Evolutionary conservation across 2,113 vertebrate species (phyloP).

Genomic region (Indicator maculatus): DNA sequence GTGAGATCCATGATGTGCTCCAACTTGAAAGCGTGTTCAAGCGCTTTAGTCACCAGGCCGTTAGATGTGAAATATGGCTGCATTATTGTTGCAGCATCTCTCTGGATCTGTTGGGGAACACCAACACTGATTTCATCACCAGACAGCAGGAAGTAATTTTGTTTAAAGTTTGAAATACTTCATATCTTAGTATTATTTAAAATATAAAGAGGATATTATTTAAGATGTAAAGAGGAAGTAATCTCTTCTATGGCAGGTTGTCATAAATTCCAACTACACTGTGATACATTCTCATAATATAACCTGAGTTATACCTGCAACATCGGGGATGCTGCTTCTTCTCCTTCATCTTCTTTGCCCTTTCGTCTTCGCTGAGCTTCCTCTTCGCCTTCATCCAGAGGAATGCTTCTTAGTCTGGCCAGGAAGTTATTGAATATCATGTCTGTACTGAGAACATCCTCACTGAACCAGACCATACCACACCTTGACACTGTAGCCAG

Average conservation of each 20-base stretch:
- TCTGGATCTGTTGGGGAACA: slow-evolving; percentile 85
- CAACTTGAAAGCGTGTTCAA: slow-evolving; percentile 94
- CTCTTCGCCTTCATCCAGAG: slow-evolving; percentile 96
- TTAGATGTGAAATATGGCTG: slow-evolving; percentile 97
- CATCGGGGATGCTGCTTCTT: slow-evolving; percentile 94
- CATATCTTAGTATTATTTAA: not conserved
- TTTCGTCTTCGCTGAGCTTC: slow-evolving; percentile 93
- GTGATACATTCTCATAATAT: not conserved
- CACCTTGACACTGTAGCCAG: slow-evolving; percentile 97
- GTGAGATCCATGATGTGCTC: slow-evolving; percentile 99
- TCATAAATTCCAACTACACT: not conserved
- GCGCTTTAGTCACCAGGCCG: slow-evolving; percentile 93
- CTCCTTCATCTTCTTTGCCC: slow-evolving; percentile 90
- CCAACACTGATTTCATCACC: not conserved
- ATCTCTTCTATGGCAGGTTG: not conserved
- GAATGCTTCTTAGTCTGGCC: slow-evolving; percentile 92
- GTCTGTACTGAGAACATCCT: slow-evolving; percentile 97
- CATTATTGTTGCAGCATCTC: slow-evolving; percentile 88
- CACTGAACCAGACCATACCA: slow-evolving; percentile 99
- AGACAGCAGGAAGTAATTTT: not conserved
- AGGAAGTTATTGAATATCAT: slow-evolving; percentile 99
- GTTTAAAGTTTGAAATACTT: not conserved
- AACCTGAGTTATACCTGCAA: slow-evolving; percentile 82
- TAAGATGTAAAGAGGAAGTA: not conserved
- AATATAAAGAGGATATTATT: not conserved